Conservation (phyloP, 2,113 vertebrate species). For the Astatotilapia flaviijosephi region DNA sequence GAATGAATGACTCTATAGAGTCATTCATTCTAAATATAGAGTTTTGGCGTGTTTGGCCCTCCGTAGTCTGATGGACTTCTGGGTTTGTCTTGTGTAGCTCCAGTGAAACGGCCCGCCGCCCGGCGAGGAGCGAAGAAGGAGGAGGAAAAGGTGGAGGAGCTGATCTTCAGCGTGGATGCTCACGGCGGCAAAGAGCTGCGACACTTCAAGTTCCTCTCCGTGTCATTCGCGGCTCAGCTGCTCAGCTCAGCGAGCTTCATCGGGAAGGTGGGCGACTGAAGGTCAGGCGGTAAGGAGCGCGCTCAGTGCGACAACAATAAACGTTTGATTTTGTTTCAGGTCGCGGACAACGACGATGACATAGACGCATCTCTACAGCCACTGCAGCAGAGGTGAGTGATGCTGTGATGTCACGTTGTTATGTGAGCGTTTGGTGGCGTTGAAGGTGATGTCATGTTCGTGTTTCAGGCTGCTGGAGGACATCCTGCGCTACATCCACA, state of each 20-base stretch:
- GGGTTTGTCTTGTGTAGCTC: background rate
- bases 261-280: constrained; percentile 76
- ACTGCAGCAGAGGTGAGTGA: constrained; percentile 70
- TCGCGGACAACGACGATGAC: constrained; percentile 19
- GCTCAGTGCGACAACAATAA: background rate
- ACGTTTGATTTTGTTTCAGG: constrained; percentile 38
- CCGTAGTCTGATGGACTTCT: background rate
- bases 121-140: background rate
- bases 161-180: constrained; percentile 79
- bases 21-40: background rate
- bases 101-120: constrained; percentile 22
- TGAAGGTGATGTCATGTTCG: background rate
- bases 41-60: background rate
- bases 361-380: constrained; percentile 42
- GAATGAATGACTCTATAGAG: background rate
- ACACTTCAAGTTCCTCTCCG: constrained; percentile 88
- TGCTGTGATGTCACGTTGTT: fast-evolving
- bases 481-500: constrained; percentile 82
- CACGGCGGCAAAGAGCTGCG: constrained; percentile 88
- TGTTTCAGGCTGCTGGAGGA: constrained; percentile 82
- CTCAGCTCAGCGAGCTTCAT: constrained; percentile 81
- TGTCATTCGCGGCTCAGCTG: constrained; percentile 89
- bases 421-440: background rate
- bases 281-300: background rate
- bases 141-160: constrained; percentile 60